phyloP scores from a whole-genome alignment of 2,888 invertebrate genomes.

The Villa cingulata region DNA sequence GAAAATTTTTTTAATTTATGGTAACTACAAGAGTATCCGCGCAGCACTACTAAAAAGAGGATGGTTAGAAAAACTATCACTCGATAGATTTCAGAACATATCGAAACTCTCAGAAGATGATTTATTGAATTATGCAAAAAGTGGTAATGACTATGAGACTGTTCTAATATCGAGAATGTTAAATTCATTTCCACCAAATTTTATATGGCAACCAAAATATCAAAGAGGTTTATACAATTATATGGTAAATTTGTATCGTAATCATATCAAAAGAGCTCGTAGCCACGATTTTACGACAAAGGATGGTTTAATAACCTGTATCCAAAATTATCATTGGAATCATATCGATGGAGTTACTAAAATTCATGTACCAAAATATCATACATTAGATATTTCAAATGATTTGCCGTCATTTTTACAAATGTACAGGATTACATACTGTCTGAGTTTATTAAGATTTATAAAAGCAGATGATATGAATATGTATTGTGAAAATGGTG shows the following conservation, averaged over 20 bases:
- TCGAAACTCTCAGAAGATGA: constrained; percentile 25
- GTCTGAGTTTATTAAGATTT: constrained; percentile 58
- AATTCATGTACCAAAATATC: constrained; percentile 56
- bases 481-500: constrained; percentile 38
- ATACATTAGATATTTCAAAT: constrained; percentile 23
- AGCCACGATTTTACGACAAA: constrained; percentile 39
- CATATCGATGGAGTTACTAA: constrained; percentile 24
- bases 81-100: constrained; percentile 23
- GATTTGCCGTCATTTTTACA: constrained; percentile 25
- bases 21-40: constrained; percentile 25
- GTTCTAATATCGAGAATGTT: constrained; percentile 47
- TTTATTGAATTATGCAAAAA: constrained; percentile 24
- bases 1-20: constrained; percentile 30
- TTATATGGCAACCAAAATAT: constrained; percentile 49
- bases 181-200: constrained; percentile 48
- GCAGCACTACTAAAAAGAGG: constrained; percentile 47
- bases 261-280: constrained; percentile 24
- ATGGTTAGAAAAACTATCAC: constrained; percentile 58
- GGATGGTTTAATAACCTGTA: constrained; percentile 34
- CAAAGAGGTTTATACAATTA: constrained; percentile 20
- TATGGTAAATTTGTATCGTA: constrained; percentile 24
- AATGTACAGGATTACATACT: constrained; percentile 68
- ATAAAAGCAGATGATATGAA: constrained; percentile 23
- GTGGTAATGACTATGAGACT: constrained; percentile 30
- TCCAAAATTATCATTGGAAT: constrained; percentile 28